Percentiles rank a stretch among this genome's conserved stretches.
Evolutionary conservation across 2,113 vertebrate species (phyloP).

Genomic region (Theristicus caerulescens): DNA sequence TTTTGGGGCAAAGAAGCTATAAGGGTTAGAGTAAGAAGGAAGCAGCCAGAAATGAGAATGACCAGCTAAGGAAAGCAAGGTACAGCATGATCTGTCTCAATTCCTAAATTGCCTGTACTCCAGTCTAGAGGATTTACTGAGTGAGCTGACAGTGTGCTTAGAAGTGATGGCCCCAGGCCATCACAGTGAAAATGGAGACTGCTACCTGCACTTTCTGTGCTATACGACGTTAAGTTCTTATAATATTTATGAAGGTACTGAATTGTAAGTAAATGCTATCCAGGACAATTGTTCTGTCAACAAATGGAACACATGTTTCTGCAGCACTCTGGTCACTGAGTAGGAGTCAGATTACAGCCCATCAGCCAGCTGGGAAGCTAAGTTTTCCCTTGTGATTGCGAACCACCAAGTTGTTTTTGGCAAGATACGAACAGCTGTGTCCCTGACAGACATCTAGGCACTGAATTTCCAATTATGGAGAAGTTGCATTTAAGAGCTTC

Average conservation of each 20-base stretch:
- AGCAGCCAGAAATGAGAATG: background rate
- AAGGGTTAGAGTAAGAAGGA: background rate
- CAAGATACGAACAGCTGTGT: slow-evolving; percentile 25
- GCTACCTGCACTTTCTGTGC: slow-evolving; percentile 1
- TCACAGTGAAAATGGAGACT: background rate
- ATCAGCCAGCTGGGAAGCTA: slow-evolving; percentile 8
- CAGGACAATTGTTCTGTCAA: slow-evolving; percentile 22
- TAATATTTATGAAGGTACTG: background rate
- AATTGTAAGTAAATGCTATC: background rate
- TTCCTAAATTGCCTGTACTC: background rate
- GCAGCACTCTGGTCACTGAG: background rate
- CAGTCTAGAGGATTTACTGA: background rate
- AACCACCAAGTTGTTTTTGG: slow-evolving; percentile 53
- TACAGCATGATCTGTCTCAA: background rate
- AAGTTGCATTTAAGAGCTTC: background rate
- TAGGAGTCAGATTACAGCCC: slow-evolving; percentile 13
- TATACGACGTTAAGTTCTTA: background rate
- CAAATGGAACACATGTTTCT: slow-evolving; percentile 26
- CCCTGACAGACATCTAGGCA: slow-evolving; percentile 20
- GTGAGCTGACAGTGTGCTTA: background rate
- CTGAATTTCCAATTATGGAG: slow-evolving; percentile 50
- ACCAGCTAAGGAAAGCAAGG: background rate
- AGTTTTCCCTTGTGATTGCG: slow-evolving; percentile 18
- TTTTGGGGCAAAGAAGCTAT: background rate
- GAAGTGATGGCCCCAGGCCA: background rate